Conservation (phyloP, 1,140 invertebrate species). For the Agraylea sexmaculata region DNA sequence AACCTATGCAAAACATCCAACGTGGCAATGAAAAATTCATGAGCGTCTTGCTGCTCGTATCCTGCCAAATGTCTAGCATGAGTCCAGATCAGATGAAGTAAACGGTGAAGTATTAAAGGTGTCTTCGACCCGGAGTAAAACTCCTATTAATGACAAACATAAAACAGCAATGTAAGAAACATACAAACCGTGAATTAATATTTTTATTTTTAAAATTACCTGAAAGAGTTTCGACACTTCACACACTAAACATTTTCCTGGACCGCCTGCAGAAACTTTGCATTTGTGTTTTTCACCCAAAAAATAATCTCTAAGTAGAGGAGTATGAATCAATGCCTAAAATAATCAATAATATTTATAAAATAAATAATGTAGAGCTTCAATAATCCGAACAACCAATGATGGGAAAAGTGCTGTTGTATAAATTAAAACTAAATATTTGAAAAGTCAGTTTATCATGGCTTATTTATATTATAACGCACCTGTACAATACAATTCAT, state of each 20-base stretch:
- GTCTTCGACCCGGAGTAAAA: constrained; percentile 86
- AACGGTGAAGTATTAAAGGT: constrained; percentile 75
- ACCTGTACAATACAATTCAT: constrained; percentile 96
- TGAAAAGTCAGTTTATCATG: too few species aligned
- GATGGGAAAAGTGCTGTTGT: neutral
- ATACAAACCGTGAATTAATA: too few species aligned
- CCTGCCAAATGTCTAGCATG: constrained; percentile 90
- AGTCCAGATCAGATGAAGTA: constrained; percentile 93
- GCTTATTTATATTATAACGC: neutral
- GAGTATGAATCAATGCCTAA: constrained; percentile 83
- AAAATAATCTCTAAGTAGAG: constrained; percentile 89
- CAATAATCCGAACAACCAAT: neutral
- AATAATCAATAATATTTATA: constrained; percentile 16
- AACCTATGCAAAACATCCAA: constrained; percentile 86
- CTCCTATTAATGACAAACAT: constrained; percentile 42
- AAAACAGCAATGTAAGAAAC: constrained; percentile 4
- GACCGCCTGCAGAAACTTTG: constrained; percentile 42
- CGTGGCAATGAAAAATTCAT: constrained; percentile 96
- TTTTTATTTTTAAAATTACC: too few species aligned
- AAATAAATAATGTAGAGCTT: constrained; percentile 1
- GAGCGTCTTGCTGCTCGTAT: constrained; percentile 96
- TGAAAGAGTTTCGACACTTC: constrained; percentile 79
- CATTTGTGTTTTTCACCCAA: constrained; percentile 85
- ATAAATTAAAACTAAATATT: neutral
- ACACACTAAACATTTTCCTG: constrained; percentile 76